phyloP scores from a whole-genome alignment of 2,113 vertebrate genomes.

The Semicossyphus pulcher region DNA sequence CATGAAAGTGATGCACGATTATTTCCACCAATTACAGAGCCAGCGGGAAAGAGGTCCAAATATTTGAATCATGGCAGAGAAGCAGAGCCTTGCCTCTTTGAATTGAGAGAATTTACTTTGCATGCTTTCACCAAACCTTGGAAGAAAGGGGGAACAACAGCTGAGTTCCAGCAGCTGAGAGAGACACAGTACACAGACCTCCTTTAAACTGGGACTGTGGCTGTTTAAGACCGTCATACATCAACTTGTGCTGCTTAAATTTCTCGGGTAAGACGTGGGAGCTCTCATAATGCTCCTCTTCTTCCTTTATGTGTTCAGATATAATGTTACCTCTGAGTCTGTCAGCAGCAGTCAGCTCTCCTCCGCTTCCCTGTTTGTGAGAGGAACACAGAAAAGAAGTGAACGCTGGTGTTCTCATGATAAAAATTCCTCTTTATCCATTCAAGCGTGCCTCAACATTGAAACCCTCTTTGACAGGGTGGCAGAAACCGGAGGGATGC shows the following conservation, averaged over 20 bases:
- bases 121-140: conserved; percentile 14
- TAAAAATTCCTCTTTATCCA: conserved; percentile 73
- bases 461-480: conserved; percentile 78
- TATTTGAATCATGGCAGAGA: conserved; percentile 39
- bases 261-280: neutral
- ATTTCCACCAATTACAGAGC: conserved; percentile 11
- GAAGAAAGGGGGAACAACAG: conserved; percentile 14
- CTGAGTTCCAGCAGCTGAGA: neutral
- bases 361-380: conserved; percentile 42
- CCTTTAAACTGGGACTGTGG: conserved; percentile 30
- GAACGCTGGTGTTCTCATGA: conserved; percentile 63
- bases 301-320: conserved; percentile 23
- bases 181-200: conserved; percentile 18
- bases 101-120: conserved; percentile 6
- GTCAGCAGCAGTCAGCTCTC: conserved; percentile 21
- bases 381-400: conserved; percentile 48
- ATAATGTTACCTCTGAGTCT: conserved; percentile 41
- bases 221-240: conserved; percentile 6
- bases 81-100: conserved; percentile 1
- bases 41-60: conserved; percentile 38
- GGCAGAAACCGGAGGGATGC: conserved; percentile 70
- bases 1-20: conserved; percentile 30
- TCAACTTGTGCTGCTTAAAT: neutral
- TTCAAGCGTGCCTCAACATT: conserved; percentile 73
- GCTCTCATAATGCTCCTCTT: neutral